Conservation (phyloP, 1,140 invertebrate species). For the Drosophila ohnishii region DNA sequence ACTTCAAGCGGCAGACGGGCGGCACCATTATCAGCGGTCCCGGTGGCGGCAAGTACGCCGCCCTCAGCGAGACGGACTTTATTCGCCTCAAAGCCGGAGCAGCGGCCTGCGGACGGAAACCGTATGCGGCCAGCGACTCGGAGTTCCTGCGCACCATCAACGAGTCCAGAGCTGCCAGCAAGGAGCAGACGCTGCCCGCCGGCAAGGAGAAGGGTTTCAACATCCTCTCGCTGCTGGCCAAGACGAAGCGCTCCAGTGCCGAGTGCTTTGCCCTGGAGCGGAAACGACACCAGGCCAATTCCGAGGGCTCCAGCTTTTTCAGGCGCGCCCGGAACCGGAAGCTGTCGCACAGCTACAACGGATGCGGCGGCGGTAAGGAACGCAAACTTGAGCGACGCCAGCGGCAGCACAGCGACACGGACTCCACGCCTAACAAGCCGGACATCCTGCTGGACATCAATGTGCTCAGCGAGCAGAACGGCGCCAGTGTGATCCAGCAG, state of each 20-base stretch:
- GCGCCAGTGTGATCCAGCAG: constrained; percentile 55
- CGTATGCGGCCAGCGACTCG: constrained; percentile 77
- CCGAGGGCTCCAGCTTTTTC: constrained; percentile 75
- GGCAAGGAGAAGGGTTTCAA: constrained; percentile 75
- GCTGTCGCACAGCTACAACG: constrained; percentile 80
- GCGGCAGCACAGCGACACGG: constrained; percentile 77
- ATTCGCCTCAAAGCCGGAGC: constrained; percentile 67
- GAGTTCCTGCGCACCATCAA: constrained; percentile 73
- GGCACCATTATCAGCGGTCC: constrained; percentile 32
- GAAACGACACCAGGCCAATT: constrained; percentile 74
- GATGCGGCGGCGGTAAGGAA: constrained; percentile 62
- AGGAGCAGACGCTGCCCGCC: constrained; percentile 34
- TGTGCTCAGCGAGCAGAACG: constrained; percentile 68
- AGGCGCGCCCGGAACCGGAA: constrained; percentile 74
- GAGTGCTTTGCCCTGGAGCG: constrained; percentile 76
- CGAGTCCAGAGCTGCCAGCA: constrained; percentile 39
- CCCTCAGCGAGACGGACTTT: constrained; percentile 80
- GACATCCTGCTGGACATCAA: constrained; percentile 81
- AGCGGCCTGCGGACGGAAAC: constrained; percentile 48
- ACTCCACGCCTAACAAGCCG: constrained; percentile 76
- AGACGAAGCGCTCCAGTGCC: constrained; percentile 76
- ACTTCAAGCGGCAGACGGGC: constrained; percentile 74
- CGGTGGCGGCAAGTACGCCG: constrained; percentile 56
- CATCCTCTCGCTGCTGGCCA: constrained; percentile 66
- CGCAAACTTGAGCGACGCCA: constrained; percentile 66